phyloP scores from a whole-genome alignment of 2,797 vertebrate genomes.

The Martes flavigula region DNA sequence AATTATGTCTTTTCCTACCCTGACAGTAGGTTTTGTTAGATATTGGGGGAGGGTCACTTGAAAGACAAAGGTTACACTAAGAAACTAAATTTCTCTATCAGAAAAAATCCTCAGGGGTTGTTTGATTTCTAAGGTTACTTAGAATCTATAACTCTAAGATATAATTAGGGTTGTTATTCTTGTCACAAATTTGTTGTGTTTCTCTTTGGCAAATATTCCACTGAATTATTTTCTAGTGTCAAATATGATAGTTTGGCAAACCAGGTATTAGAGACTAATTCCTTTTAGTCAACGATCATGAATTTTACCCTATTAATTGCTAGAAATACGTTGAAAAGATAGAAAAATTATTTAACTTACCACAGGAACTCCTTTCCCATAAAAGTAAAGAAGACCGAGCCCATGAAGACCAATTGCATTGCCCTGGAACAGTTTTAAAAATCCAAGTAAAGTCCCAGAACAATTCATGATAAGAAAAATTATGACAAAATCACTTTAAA shows the following conservation, averaged over 20 bases:
- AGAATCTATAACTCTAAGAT: constrained; percentile 39
- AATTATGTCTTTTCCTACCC: constrained; percentile 38
- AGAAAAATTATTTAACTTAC: constrained; percentile 72
- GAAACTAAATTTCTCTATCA: constrained; percentile 51
- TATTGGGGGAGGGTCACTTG: not conserved
- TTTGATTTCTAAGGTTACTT: constrained; percentile 52
- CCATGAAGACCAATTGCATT: constrained; percentile 82
- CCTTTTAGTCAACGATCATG: not conserved
- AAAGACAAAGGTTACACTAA: constrained; percentile 45
- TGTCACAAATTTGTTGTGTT: constrained; percentile 5
- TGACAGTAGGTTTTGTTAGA: constrained; percentile 38
- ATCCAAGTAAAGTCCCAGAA: constrained; percentile 33
- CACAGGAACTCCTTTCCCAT: constrained; percentile 81
- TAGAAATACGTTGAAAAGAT: constrained; percentile 25
- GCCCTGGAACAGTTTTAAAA: constrained; percentile 77
- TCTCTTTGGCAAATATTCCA: constrained; percentile 51
- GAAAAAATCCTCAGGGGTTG: constrained; percentile 17
- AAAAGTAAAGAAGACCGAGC: constrained; percentile 80
- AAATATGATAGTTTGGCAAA: not conserved
- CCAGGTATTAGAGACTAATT: not conserved
- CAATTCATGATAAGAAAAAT: constrained; percentile 29
- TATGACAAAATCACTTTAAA: constrained; percentile 24
- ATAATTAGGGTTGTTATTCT: constrained; percentile 49
- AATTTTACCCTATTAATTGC: constrained; percentile 8
- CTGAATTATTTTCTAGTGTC: constrained; percentile 44